A percentile compares a stretch with the other conserved stretches of the same genome.
Evolutionary conservation across 2,888 invertebrate species (phyloP).

Genomic region (Tachystola acroxantha): DNA sequence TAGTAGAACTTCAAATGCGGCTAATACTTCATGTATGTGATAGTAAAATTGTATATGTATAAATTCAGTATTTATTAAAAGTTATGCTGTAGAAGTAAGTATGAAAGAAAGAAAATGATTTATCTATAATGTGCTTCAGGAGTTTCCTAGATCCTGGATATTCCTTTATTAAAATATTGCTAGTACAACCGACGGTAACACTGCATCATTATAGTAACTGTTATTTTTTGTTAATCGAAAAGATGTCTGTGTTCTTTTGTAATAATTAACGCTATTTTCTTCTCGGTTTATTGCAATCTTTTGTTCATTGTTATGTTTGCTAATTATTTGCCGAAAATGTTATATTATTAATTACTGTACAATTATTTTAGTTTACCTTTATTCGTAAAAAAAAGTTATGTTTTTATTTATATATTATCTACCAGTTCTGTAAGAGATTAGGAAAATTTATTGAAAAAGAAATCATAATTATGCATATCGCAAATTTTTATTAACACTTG

Average conservation of each 20-base stretch:
- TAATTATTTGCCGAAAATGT: conserved; percentile 51
- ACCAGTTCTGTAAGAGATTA: conserved; percentile 49
- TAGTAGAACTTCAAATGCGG: no score
- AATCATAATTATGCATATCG: conserved; percentile 57
- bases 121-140: no score
- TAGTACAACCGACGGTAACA: not conserved
- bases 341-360: conserved; percentile 57
- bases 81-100: no score
- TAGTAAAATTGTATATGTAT: no score
- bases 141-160: no score
- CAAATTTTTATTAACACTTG: conserved; percentile 45
- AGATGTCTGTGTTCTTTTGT: conserved; percentile 34
- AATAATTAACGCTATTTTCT: conserved; percentile 57
- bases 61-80: no score
- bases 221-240: no score
- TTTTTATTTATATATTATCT: conserved; percentile 51
- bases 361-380: conserved; percentile 41
- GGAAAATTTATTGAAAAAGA: conserved; percentile 53
- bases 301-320: conserved; percentile 73
- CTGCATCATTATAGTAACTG: not conserved
- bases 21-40: no score
- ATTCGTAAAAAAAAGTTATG: conserved; percentile 52
- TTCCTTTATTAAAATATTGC: no score
- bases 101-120: no score
- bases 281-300: conserved; percentile 33